phyloP scores from a whole-genome alignment of 2,797 vertebrate species.

The Chelonia mydas region DNA sequence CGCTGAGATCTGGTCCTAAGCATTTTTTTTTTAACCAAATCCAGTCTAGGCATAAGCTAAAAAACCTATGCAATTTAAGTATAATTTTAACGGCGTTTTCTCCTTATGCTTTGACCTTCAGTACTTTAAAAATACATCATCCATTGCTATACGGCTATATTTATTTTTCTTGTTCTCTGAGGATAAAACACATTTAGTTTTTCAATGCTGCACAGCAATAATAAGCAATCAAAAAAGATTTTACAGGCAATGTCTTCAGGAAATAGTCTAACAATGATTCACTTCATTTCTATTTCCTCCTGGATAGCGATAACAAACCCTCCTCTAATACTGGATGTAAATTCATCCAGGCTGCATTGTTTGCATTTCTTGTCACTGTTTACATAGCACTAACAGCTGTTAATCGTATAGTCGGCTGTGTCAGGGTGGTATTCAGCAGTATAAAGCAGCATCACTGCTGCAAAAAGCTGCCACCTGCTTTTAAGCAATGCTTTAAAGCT shows the following conservation, averaged over 20 bases:
- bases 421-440: not conserved
- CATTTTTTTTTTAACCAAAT: too few relatives aligned
- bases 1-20: too few relatives aligned
- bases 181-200: too few relatives aligned
- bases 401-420: not conserved
- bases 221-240: too few relatives aligned
- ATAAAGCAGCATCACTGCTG: rapidly evolving
- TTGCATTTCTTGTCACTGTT: not conserved
- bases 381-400: not conserved
- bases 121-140: too few relatives aligned
- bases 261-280: not conserved
- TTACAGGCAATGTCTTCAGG: not conserved
- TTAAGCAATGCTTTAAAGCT: not conserved
- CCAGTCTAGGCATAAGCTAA: too few relatives aligned
- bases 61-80: too few relatives aligned
- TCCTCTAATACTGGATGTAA: not conserved
- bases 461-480: not conserved
- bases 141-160: too few relatives aligned
- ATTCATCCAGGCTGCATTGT: not conserved
- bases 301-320: not conserved
- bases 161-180: too few relatives aligned
- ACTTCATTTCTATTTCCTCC: not conserved
- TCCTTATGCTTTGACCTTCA: too few relatives aligned
- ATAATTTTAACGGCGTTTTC: too few relatives aligned
- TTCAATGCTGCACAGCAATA: too few relatives aligned